Conservation (phyloP, 1,140 invertebrate genomes). For the Neelides sp. region DNA sequence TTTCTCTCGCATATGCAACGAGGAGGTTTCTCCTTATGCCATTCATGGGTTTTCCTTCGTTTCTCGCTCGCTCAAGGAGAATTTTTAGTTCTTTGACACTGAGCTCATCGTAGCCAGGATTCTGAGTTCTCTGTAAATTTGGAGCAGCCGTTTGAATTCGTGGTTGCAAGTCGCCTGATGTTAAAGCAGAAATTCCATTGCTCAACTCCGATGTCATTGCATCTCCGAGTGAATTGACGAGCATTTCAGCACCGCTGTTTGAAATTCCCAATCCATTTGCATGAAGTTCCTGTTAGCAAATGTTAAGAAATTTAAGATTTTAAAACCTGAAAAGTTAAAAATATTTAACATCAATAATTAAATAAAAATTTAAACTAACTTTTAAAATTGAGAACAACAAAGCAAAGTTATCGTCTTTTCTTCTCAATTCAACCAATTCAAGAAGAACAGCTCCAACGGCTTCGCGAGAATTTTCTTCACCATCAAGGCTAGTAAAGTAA, state of each 20-base stretch:
- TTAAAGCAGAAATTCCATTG: constrained; percentile 46
- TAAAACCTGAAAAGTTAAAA: not conserved
- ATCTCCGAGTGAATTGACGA: constrained; percentile 48
- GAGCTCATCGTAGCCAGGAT: constrained; percentile 1
- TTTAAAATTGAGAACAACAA: constrained; percentile 31
- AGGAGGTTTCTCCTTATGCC: constrained; percentile 49
- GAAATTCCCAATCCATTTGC: constrained; percentile 51
- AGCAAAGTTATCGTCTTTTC: constrained; percentile 25
- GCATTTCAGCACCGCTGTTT: constrained; percentile 42
- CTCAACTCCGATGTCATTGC: constrained; percentile 49
- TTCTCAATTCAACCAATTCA: constrained; percentile 34
- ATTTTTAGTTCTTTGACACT: constrained; percentile 31
- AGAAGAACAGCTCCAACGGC: constrained; percentile 42
- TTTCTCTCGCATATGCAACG: constrained; percentile 45
- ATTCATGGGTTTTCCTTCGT: constrained; percentile 39
- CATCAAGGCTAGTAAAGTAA: constrained; percentile 10
- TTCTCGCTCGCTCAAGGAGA: constrained; percentile 41
- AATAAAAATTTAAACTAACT: constrained; percentile 19
- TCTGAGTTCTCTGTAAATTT: not conserved
- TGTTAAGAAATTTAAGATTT: not conserved
- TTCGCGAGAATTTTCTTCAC: constrained; percentile 28
- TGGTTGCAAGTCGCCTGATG: constrained; percentile 44
- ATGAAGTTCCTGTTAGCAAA: constrained; percentile 39
- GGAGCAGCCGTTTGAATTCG: not conserved
- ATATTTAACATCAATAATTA: not conserved